Percentiles rank a stretch among this genome's conserved stretches.
Conservation (phyloP, 2,113 vertebrate genomes). For the Pica pica region DNA sequence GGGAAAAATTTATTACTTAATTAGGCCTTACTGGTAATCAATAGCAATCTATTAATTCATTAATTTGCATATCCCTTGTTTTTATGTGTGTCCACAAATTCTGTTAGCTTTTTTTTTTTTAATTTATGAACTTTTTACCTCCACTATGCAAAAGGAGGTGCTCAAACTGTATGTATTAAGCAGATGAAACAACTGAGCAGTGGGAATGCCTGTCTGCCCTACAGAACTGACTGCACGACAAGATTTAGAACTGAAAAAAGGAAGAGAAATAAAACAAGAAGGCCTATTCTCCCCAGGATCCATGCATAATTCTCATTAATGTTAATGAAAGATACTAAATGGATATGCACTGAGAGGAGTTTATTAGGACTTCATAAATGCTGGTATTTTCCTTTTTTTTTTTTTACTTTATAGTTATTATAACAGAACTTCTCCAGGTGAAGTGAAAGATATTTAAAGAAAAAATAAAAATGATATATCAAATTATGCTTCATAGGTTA, state of each 20-base stretch:
- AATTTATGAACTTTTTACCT: conserved; percentile 40
- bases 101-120: neutral
- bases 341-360: conserved; percentile 38
- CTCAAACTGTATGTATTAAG: conserved; percentile 12
- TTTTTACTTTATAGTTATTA: neutral
- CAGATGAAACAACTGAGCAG: conserved; percentile 51
- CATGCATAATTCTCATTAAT: conserved; percentile 59
- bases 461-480: neutral
- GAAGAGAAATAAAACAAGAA: conserved; percentile 53
- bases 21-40: conserved; percentile 65
- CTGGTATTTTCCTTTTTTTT: neutral
- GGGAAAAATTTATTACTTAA: conserved; percentile 68
- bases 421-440: neutral
- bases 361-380: conserved; percentile 62
- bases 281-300: conserved; percentile 19
- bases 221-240: conserved; percentile 39
- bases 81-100: conserved; percentile 42
- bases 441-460: neutral
- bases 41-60: conserved; percentile 68
- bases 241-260: conserved; percentile 62
- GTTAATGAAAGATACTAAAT: conserved; percentile 61
- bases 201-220: neutral
- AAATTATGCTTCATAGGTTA: neutral
- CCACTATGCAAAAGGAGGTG: neutral
- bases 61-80: conserved; percentile 57